Percentiles rank a stretch among this genome's conserved stretches.
Evolutionary conservation across 2,797 vertebrate species (phyloP).

Genomic region (Pipistrellus pipistrellus): DNA sequence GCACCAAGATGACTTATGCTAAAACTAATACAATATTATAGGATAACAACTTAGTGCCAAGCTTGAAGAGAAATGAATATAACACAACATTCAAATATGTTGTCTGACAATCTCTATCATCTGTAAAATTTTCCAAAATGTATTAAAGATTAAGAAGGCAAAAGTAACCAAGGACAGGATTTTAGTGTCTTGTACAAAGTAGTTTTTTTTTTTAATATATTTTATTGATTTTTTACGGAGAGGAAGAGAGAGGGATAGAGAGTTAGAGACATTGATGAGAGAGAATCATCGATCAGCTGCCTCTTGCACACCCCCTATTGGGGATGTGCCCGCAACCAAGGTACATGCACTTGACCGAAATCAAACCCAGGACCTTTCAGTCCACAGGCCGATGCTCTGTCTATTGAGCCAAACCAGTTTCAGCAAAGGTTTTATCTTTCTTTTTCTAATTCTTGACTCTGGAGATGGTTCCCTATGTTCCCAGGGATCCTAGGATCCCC

Average conservation of each 20-base stretch:
- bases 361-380: too few species aligned
- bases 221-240: too few species aligned
- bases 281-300: too few species aligned
- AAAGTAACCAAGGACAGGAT: neutral
- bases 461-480: neutral
- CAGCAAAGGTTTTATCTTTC: neutral
- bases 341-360: too few species aligned
- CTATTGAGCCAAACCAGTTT: too few species aligned
- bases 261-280: too few species aligned
- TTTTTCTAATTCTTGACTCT: conserved; percentile 5
- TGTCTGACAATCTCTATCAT: neutral
- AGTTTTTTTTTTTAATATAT: too few species aligned
- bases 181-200: neutral
- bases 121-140: neutral
- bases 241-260: too few species aligned
- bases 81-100: neutral
- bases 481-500: neutral
- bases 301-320: too few species aligned
- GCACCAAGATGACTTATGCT: neutral
- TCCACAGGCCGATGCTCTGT: too few species aligned
- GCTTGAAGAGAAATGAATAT: neutral
- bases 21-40: neutral
- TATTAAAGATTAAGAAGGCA: neutral
- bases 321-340: too few species aligned
- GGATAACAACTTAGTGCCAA: neutral